Evolutionary conservation across 64 coral and sea anemone species (phyloP), one percentile per base, ranked within the genome.

Genomic region (Trachythela sp.): DNA sequence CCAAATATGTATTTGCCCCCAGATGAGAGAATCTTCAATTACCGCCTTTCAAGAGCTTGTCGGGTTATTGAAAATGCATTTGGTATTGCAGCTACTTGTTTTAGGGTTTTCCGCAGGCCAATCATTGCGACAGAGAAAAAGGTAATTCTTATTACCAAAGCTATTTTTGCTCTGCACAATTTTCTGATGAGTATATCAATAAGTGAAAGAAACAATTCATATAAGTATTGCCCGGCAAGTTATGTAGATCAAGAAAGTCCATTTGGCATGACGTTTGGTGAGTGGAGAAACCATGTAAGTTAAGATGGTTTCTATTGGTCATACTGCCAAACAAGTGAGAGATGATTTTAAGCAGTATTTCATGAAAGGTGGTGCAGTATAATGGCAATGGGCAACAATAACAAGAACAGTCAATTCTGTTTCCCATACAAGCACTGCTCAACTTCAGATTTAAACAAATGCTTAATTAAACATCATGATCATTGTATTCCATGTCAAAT

Each of bases 341-440:
- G 56, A 64, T 64, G 56, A 64, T 64, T 64, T 64, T 64, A 64
- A n/a, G 56, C 56, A 64, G 56, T 64, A 64, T 64, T 64, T 64
- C 17, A 22, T 64, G 56, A 64, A 10, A 64, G 24, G 22, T 64
- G 56, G 56, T 10, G 56, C 56, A 64, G 56, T 64, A 64, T 0
- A 64, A 1, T 64, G 56, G 56, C 56, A 64, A 64, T 64, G 56
- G 56, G 56, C 56, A 64, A 64, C 56, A 6, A 18, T 64, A 26
- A 64, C 56, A 64, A 64, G 56, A 64, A 64, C 56, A 64, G 24
- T n/a, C 15, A 64, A 64, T 22, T 64, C 56, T 24, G 56, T n/a
- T 64, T 64, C 22, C 56, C 56, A 64, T 64, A n/a, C 56, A 64
- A 64, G 17, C 56, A 10, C 22, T 5, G 1, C 4, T 64, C 7